Percentiles rank a stretch among this genome's conserved stretches.
phyloP scores from a whole-genome alignment of 2,113 vertebrate genomes.

The Lepisosteus osseus region DNA sequence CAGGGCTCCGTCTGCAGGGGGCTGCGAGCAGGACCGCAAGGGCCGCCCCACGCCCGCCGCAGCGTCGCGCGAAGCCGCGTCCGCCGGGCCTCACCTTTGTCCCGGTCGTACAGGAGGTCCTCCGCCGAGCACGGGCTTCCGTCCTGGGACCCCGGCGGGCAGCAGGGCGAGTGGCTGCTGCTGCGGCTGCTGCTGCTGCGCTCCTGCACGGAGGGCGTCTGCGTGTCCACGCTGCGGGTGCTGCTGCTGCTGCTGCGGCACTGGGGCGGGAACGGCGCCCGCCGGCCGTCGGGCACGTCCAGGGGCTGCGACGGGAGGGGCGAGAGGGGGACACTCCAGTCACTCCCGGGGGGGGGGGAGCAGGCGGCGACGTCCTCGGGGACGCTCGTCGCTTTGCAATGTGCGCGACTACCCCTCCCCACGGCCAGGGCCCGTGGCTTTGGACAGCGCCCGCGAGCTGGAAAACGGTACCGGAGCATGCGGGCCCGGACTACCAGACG shows the following conservation, averaged over 20 bases:
- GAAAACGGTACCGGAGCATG: no score
- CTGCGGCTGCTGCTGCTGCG: conserved; percentile 65
- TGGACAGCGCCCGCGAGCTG: no score
- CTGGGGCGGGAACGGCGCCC: conserved; percentile 82
- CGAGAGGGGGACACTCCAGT: conserved; percentile 10
- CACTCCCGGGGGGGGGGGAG: background rate
- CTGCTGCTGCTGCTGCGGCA: conserved; percentile 74
- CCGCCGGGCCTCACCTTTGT: conserved; percentile 74
- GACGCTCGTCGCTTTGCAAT: background rate
- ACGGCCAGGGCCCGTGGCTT: no score
- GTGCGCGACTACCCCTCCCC: no score
- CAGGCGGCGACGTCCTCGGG: background rate
- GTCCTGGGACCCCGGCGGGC: conserved; percentile 85
- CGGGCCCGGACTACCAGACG: no score
- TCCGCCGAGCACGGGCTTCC: conserved; percentile 87
- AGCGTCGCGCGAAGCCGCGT: background rate
- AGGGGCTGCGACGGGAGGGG: conserved; percentile 63
- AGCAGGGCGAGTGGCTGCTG: conserved; percentile 82
- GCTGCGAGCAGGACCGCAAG: no score
- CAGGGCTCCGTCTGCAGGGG: no score
- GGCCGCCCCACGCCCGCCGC: background rate
- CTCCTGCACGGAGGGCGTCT: conserved; percentile 82
- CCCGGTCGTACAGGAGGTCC: conserved; percentile 84
- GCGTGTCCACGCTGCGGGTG: conserved; percentile 86
- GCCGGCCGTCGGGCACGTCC: conserved; percentile 84